phyloP scores from a whole-genome alignment of 1,140 invertebrate species.

The Maconellicoccus hirsutus region DNA sequence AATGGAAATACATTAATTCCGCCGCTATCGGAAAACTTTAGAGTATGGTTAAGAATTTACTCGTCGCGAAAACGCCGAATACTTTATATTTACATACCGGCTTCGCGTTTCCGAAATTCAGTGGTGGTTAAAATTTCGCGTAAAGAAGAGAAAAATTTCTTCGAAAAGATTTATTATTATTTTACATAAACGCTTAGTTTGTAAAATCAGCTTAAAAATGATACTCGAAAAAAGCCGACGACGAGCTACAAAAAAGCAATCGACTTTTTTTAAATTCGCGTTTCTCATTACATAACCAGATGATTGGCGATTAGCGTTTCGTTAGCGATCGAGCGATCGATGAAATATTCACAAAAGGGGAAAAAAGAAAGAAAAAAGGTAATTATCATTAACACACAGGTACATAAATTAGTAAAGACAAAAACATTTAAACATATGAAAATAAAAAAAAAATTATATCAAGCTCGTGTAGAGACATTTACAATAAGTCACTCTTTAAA shows the following conservation, averaged over 20 bases:
- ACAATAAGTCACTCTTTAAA: not conserved
- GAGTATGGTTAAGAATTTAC: not conserved
- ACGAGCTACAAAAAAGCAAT: too few relatives aligned
- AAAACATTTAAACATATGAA: not conserved
- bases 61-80: not conserved
- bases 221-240: too few relatives aligned
- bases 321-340: not conserved
- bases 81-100: not conserved
- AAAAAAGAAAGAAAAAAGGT: not conserved
- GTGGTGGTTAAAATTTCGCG: not conserved
- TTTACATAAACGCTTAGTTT: too few relatives aligned
- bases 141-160: too few relatives aligned
- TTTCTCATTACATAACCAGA: not conserved
- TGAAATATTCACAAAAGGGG: not conserved
- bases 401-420: constrained; percentile 5
- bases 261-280: too few relatives aligned
- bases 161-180: too few relatives aligned
- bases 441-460: constrained; percentile 9
- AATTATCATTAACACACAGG: constrained; percentile 2
- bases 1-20: not conserved
- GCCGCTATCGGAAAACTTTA: not conserved
- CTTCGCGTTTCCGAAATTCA: not conserved
- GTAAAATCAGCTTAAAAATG: too few relatives aligned
- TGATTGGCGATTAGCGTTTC: not conserved
- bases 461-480: constrained; percentile 3